phyloP scores from a whole-genome alignment of 2,888 invertebrate genomes.

The Malthinus flaveolus region DNA sequence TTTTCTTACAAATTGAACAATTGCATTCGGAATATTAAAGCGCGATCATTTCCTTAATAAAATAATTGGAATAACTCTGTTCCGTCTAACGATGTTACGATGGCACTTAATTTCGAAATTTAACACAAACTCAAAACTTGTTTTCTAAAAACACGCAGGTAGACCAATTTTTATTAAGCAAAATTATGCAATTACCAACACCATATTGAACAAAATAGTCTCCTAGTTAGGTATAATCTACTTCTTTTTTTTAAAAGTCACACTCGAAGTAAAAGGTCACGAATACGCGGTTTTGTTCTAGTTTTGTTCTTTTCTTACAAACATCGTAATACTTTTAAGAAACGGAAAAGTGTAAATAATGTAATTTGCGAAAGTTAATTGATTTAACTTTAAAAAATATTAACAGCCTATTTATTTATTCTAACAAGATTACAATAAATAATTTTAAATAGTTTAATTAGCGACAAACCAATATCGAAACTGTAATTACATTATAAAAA shows the following conservation, averaged over 20 bases:
- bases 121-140: neutral
- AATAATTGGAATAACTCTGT: slow-evolving; percentile 19
- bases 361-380: neutral
- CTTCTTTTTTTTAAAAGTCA: slow-evolving; percentile 33
- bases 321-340: too few species aligned
- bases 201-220: slow-evolving; percentile 35
- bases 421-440: slow-evolving; percentile 8
- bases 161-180: slow-evolving; percentile 25
- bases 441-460: slow-evolving; percentile 22
- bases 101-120: slow-evolving; percentile 24
- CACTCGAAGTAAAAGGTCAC: slow-evolving; percentile 2
- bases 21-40: too few species aligned
- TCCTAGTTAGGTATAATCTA: slow-evolving; percentile 24
- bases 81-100: slow-evolving; percentile 16
- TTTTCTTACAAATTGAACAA: slow-evolving; percentile 35
- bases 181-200: slow-evolving; percentile 30
- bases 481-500: slow-evolving; percentile 10
- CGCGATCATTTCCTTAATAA: slow-evolving; percentile 1
- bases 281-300: neutral
- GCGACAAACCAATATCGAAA: slow-evolving; percentile 19
- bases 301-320: too few species aligned
- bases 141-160: slow-evolving; percentile 6
- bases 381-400: neutral
- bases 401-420: slow-evolving; percentile 3
- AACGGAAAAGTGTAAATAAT: neutral